These are phyloP conservation scores for Muricea muricata DNA, from an alignment of 92 coral and sea anemone species.

Conservation along the genomic window DNA sequence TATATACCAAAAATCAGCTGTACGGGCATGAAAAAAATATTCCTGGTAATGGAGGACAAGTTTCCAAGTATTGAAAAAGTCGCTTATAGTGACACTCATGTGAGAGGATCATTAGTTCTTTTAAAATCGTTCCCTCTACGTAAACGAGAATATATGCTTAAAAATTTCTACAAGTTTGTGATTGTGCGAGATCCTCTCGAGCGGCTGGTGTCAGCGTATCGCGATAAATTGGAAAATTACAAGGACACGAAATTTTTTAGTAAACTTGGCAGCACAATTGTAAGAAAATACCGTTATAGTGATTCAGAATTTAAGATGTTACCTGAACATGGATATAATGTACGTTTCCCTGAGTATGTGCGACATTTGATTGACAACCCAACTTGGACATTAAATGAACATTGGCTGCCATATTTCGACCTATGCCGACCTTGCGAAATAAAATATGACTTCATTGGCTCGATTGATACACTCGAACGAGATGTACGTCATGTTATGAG, in stretches of 20 bases:
- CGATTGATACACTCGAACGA: background rate
- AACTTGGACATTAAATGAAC: background rate
- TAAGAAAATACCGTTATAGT: background rate
- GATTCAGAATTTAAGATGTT: background rate
- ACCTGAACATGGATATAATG: background rate
- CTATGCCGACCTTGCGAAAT: conserved; percentile 47
- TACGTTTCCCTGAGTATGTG: conserved; percentile 19
- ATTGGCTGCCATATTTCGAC: conserved; percentile 20
- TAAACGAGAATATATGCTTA: conserved; percentile 9
- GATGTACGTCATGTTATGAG: background rate
- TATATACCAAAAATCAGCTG: conserved; percentile 41
- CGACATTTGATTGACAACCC: background rate
- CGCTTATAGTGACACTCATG: background rate
- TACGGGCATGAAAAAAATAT: conserved; percentile 20
- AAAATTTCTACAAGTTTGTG: conserved; percentile 35
- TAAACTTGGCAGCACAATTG: background rate
- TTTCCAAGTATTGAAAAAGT: background rate
- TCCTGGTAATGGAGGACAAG: conserved; percentile 3
- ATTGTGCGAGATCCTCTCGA: conserved; percentile 52
- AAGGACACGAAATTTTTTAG: background rate
- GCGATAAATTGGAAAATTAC: background rate
- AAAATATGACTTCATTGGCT: conserved; percentile 44
- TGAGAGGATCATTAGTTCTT: background rate
- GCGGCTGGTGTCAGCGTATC: conserved; percentile 34
- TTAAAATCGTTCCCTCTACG: background rate